phyloP scores from a whole-genome alignment of 2,113 vertebrate species.

The Muntiacus reevesi region DNA sequence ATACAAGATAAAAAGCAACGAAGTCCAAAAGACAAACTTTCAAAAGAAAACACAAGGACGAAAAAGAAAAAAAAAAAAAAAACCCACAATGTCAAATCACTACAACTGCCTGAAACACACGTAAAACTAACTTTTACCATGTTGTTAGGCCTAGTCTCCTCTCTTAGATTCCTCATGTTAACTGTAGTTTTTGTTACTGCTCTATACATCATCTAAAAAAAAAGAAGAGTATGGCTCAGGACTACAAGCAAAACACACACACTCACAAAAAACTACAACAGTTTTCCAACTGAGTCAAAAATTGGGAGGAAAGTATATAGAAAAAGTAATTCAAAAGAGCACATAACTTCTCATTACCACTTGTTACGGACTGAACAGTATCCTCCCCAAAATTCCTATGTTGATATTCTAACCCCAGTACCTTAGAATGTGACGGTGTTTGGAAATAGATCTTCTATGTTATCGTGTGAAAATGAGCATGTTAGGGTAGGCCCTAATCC shows the following conservation, averaged over 20 bases:
- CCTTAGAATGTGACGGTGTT: background rate
- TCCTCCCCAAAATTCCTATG: background rate
- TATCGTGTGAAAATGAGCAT: background rate
- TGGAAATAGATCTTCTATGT: background rate
- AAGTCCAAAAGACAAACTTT: slow-evolving; percentile 8
- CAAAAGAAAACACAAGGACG: background rate
- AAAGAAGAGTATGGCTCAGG: background rate
- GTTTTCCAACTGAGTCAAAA: background rate
- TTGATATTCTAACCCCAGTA: background rate
- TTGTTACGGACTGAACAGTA: background rate
- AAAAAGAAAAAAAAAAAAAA: background rate
- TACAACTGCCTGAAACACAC: slow-evolving; percentile 43
- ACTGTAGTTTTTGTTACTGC: background rate
- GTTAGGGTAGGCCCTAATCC: background rate
- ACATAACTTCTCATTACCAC: background rate
- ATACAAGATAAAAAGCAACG: background rate
- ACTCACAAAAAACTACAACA: background rate
- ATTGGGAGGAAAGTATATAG: background rate
- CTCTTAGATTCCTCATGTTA: slow-evolving; percentile 17
- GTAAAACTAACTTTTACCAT: slow-evolving; percentile 39
- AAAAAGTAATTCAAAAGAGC: slow-evolving; percentile 7
- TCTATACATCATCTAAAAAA: slow-evolving; percentile 2
- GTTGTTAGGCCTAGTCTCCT: background rate
- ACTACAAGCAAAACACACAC: background rate
- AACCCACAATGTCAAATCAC: background rate